Conservation (phyloP, 2,113 vertebrate genomes). For the Elachura formosa region DNA sequence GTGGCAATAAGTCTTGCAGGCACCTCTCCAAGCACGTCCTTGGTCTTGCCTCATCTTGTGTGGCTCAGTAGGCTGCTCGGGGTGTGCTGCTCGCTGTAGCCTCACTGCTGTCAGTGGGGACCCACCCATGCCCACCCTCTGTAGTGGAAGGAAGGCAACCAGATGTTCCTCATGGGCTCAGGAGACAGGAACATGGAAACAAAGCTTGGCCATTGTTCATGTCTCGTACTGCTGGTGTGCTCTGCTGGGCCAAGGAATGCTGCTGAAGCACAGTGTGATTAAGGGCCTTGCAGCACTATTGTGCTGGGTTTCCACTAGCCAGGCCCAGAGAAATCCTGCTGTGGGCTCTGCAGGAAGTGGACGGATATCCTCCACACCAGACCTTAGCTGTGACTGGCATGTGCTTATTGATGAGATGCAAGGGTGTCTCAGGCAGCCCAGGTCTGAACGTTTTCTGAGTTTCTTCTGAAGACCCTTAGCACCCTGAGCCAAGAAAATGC, state of each 20-base stretch:
- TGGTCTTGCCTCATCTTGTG: constrained; percentile 31
- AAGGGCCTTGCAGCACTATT: constrained; percentile 15
- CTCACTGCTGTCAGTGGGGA: constrained; percentile 9
- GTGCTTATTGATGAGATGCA: background rate
- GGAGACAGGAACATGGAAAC: constrained; percentile 51
- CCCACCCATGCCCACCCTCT: constrained; percentile 56
- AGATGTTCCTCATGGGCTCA: constrained; percentile 55
- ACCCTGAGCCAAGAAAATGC: background rate
- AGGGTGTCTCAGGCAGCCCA: background rate
- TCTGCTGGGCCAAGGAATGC: constrained; percentile 52
- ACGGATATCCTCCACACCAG: background rate
- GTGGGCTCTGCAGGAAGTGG: background rate
- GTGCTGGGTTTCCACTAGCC: background rate
- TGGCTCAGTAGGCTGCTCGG: constrained; percentile 32
- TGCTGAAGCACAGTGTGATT: background rate
- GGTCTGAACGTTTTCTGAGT: background rate
- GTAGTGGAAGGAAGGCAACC: constrained; percentile 28
- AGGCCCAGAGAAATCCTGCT: background rate
- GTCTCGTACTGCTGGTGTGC: constrained; percentile 32
- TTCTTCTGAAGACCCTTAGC: background rate
- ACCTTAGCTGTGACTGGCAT: background rate
- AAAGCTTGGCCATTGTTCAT: constrained; percentile 48
- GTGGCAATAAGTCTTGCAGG: constrained; percentile 22
- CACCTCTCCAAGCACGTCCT: constrained; percentile 46
- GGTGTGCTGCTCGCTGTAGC: constrained; percentile 4